These are phyloP conservation scores for Drosophila nr. fundita DNA, from an alignment of 2,888 invertebrate genomes.

Conservation along the genomic window DNA sequence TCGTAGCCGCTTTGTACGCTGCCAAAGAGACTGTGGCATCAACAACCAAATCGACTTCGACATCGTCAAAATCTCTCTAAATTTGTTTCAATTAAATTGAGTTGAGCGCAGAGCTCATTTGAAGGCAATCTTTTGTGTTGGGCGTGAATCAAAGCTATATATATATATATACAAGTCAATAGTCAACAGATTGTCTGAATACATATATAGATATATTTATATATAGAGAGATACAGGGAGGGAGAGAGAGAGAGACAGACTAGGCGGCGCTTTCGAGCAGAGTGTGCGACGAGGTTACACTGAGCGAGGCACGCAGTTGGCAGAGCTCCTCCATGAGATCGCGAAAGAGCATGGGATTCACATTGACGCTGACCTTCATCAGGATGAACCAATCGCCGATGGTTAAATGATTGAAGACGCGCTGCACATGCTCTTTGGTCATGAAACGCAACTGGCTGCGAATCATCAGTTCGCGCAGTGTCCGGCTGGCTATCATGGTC, in stretches of 20 bases:
- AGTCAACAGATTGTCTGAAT: background rate
- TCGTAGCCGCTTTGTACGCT: constrained; percentile 13
- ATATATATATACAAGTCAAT: background rate
- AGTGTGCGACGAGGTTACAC: constrained; percentile 55
- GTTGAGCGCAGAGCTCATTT: background rate
- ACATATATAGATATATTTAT: background rate
- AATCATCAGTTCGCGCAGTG: constrained; percentile 78
- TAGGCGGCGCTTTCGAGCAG: constrained; percentile 60
- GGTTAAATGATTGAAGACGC: constrained; percentile 78
- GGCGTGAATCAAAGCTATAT: background rate
- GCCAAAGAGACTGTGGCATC: background rate
- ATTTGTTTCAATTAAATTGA: background rate
- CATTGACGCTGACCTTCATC: constrained; percentile 91
- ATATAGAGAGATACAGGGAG: background rate
- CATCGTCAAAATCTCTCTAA: no score
- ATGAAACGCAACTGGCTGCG: constrained; percentile 76
- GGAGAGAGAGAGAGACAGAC: background rate
- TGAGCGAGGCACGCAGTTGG: constrained; percentile 54
- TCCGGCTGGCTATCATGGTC: constrained; percentile 86
- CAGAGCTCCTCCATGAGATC: constrained; percentile 87
- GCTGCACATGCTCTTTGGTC: constrained; percentile 72
- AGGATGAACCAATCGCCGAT: constrained; percentile 93
- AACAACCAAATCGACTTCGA: background rate
- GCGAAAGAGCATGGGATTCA: constrained; percentile 89
- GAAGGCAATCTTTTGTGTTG: background rate